A percentile compares a stretch with the other conserved stretches of the same genome.
These are phyloP conservation scores for Fragum whitleyi DNA, from an alignment of 2,888 invertebrate species.

Conservation along the genomic window DNA sequence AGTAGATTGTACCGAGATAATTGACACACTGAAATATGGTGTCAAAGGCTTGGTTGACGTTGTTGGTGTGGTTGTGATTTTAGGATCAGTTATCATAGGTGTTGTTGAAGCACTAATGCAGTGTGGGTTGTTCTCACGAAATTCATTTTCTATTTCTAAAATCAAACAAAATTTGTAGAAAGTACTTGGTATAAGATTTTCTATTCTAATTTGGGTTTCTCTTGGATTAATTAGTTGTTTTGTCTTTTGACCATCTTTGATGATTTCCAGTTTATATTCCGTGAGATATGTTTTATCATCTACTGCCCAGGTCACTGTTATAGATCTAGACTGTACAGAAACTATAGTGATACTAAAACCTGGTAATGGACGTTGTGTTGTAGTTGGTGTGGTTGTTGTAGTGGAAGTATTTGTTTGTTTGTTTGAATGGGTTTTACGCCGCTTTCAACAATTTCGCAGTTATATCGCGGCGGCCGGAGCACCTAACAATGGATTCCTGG, in stretches of 20 bases:
- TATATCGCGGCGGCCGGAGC: too few relatives aligned
- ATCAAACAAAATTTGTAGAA: constrained; percentile 51
- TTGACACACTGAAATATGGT: constrained; percentile 39
- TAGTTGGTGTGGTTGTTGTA: constrained; percentile 41
- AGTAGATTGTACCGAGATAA: constrained; percentile 16
- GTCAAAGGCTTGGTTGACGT: constrained; percentile 24
- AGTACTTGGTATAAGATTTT: constrained; percentile 28
- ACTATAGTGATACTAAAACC: constrained; percentile 27
- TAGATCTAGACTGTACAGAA: constrained; percentile 19
- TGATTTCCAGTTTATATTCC: constrained; percentile 48
- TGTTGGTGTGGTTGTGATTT: constrained; percentile 46
- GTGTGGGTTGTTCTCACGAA: not conserved
- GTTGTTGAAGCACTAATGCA: constrained; percentile 25
- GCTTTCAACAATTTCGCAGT: too few relatives aligned
- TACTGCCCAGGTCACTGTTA: constrained; percentile 50
- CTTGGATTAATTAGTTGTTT: constrained; percentile 18
- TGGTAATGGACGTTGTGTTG: constrained; percentile 39
- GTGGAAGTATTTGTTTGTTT: constrained; percentile 39
- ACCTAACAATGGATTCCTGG: too few relatives aligned
- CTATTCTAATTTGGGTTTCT: constrained; percentile 22
- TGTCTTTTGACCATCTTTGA: constrained; percentile 12
- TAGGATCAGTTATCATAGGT: too few relatives aligned
- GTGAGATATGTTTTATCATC: constrained; percentile 54
- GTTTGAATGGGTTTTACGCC: too few relatives aligned
- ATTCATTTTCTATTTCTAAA: constrained; percentile 39